phyloP scores from a whole-genome alignment of 2,888 invertebrate species.

The Aspidiotus rigidus region DNA sequence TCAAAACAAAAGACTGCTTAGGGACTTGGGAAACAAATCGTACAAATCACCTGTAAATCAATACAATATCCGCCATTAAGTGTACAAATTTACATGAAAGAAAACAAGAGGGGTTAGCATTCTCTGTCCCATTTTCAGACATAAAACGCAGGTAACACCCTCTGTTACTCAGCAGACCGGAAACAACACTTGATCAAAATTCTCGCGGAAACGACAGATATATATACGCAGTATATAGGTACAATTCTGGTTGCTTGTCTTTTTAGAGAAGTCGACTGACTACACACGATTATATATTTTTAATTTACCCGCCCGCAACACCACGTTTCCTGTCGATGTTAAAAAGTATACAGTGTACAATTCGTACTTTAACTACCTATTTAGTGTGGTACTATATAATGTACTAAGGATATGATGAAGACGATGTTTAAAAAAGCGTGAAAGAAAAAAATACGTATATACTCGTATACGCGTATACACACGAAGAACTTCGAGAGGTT shows the following conservation, averaged over 20 bases:
- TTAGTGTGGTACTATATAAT: background rate
- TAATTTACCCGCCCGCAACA: slow-evolving; percentile 2
- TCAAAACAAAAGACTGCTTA: no score
- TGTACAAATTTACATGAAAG: no score
- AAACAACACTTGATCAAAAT: background rate
- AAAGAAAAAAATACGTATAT: background rate
- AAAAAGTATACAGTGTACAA: background rate
- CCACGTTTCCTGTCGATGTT: background rate
- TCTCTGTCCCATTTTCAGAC: no score
- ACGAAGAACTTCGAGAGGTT: background rate
- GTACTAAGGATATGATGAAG: background rate
- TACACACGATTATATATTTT: background rate
- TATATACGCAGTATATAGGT: no score
- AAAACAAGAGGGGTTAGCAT: no score
- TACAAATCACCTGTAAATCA: no score
- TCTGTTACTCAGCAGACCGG: background rate
- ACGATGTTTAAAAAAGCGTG: slow-evolving; percentile 4
- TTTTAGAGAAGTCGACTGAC: background rate
- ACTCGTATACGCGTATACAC: background rate
- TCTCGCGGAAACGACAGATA: no score
- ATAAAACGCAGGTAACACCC: background rate
- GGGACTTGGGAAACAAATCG: no score
- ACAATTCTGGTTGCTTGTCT: no score
- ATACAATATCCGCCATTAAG: no score
- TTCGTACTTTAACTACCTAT: no score